Evolutionary conservation across 1,140 invertebrate genomes (phyloP), one percentile per base, ranked within the genome.

Genomic region (Drosophila triauraria): DNA sequence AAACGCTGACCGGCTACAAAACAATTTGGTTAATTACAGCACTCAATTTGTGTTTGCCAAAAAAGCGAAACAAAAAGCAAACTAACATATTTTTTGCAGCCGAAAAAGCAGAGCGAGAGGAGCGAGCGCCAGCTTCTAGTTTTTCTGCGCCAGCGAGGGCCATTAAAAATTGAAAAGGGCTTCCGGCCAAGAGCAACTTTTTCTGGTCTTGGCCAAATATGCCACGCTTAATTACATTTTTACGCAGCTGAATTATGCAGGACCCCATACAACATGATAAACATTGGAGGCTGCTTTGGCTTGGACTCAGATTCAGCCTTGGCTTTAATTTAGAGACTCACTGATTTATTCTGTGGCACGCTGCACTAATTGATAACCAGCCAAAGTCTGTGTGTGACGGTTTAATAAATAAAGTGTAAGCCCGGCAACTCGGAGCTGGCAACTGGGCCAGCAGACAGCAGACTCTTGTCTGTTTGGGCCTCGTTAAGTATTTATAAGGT

Each of bases 401-500:
- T 58, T 90, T 90, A 90, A 90, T 90, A 90, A 90, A 90, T 90
- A 90, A 90, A 84, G 70, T 80, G 74, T 88, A 76, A 88, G 82
- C 75, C 58, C 38, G 35, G n/a, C 44, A 63, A 57, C 56, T 50
- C 12, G 56, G 38, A 53, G 23, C 46, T 47, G 23, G 51, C 35
- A 76, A 70, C 74, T 78, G 75, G 75, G 75, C 57, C 80, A 70
- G 50, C 78, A 71, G 69, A 71, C 67, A 32, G 30, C 30, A 32
- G 30, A 30, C 27, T 30, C 27, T 5, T 51, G 58, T 50, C 57
- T 58, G 79, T 72, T 58, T 25, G 62, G 63, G 77, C 38, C 81
- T 88, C 70, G 85, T 90, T 90, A 90, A 85, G 71, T 80, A 90
- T 90, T 90, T 90, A 90, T 90, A 85, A 90, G 81, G 85, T 82